Evolutionary conservation across 2,888 invertebrate genomes (phyloP).

Genomic region (Hofmannophila pseudospretella): DNA sequence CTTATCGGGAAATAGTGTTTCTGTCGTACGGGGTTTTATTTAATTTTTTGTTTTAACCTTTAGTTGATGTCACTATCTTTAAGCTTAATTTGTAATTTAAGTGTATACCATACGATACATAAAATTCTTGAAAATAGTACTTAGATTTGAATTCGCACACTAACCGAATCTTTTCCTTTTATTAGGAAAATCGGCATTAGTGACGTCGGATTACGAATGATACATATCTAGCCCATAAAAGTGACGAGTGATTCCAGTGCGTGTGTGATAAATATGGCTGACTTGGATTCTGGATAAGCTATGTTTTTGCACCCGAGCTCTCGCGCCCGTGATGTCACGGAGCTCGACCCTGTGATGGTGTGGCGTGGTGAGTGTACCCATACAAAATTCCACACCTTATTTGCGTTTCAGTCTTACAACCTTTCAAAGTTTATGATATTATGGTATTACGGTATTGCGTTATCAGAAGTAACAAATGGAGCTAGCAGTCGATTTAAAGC

Average conservation of each 20-base stretch:
- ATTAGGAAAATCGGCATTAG: constrained; percentile 22
- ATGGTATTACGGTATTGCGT: too few relatives aligned
- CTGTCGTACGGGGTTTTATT: constrained; percentile 11
- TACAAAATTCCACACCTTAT: neutral
- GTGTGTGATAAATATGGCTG: constrained; percentile 61
- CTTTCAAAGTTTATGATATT: too few relatives aligned
- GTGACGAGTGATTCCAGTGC: constrained; percentile 35
- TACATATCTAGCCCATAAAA: constrained; percentile 18
- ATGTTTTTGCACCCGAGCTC: constrained; percentile 73
- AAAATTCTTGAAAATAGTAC: neutral
- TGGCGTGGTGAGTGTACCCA: constrained; percentile 62
- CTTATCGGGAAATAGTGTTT: constrained; percentile 7
- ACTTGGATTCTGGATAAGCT: constrained; percentile 68
- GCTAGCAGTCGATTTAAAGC: too few relatives aligned
- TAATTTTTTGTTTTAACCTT: constrained; percentile 12
- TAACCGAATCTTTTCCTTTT: constrained; percentile 23
- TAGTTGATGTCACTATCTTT: constrained; percentile 11
- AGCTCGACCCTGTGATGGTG: constrained; percentile 64
- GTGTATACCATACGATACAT: neutral
- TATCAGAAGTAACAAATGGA: too few relatives aligned
- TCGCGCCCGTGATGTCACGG: constrained; percentile 60
- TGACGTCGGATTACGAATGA: constrained; percentile 15
- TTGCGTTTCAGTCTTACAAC: too few relatives aligned
- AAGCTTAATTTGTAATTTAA: neutral
- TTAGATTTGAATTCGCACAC: constrained; percentile 1